Evolutionary conservation across 2,797 vertebrate genomes (phyloP).

Genomic region (Sebastolobus alascanus): DNA sequence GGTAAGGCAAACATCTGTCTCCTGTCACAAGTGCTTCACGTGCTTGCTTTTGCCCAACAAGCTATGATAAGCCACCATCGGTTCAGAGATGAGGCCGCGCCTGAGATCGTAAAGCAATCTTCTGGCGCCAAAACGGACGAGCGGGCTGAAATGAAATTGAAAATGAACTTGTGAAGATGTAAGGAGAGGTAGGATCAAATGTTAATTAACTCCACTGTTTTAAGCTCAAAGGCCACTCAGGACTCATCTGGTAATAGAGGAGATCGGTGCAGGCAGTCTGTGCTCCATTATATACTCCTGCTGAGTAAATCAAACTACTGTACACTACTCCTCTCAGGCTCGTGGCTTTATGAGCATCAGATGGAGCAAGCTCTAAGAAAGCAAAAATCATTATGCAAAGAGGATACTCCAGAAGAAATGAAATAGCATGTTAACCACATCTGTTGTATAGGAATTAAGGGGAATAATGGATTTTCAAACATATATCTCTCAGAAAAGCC

Average conservation of each 20-base stretch:
- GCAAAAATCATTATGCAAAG: slow-evolving; percentile 32
- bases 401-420: neutral
- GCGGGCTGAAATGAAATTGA: slow-evolving; percentile 67
- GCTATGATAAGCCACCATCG: slow-evolving; percentile 67
- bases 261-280: slow-evolving; percentile 65
- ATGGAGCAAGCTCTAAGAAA: slow-evolving; percentile 43
- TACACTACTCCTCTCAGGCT: slow-evolving; percentile 48
- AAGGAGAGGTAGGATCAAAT: slow-evolving; percentile 77
- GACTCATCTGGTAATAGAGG: slow-evolving; percentile 75
- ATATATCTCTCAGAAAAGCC: neutral
- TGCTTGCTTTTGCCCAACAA: slow-evolving; percentile 66
- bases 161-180: slow-evolving; percentile 73
- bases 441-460: neutral
- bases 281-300: slow-evolving; percentile 65
- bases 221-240: slow-evolving; percentile 81
- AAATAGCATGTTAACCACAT: slow-evolving; percentile 16
- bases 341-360: slow-evolving; percentile 47
- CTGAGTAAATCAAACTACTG: slow-evolving; percentile 76
- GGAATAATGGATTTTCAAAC: slow-evolving; percentile 4
- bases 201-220: slow-evolving; percentile 84
- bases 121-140: slow-evolving; percentile 42
- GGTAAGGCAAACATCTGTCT: slow-evolving; percentile 83
- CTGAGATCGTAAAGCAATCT: slow-evolving; percentile 46
- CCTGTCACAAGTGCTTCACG: slow-evolving; percentile 78
- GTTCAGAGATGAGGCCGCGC: slow-evolving; percentile 50